These are phyloP conservation scores for Halictus ligatus DNA, from an alignment of 2,888 invertebrate genomes.

Conservation along the genomic window DNA sequence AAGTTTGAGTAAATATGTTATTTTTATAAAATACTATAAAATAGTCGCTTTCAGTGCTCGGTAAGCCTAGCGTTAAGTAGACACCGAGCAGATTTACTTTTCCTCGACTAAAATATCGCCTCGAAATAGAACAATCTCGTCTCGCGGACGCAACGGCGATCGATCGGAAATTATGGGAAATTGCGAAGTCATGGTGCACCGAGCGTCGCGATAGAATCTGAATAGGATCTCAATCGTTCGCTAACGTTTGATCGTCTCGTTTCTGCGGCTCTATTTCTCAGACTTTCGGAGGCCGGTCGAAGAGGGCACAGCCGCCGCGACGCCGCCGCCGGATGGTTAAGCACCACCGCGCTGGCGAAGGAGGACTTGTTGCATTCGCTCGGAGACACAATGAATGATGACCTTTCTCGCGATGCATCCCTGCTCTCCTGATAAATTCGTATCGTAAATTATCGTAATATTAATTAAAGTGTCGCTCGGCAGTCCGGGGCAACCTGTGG, in stretches of 20 bases:
- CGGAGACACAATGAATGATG: conserved; percentile 16
- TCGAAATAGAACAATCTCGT: conserved; percentile 13
- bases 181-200: conserved; percentile 29
- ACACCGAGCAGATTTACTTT: not conserved
- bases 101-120: not conserved
- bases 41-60: not conserved
- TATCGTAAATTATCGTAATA: conserved; percentile 22
- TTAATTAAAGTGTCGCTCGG: conserved; percentile 13
- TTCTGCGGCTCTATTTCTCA: not conserved
- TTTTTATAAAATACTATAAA: not conserved
- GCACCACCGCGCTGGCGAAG: not conserved
- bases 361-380: conserved; percentile 18
- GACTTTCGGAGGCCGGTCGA: not conserved
- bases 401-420: conserved; percentile 10
- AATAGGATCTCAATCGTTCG: conserved; percentile 8
- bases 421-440: conserved; percentile 13
- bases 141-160: not conserved
- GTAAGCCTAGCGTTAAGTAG: not conserved
- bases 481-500: not conserved
- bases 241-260: not conserved
- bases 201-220: conserved; percentile 24
- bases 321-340: not conserved
- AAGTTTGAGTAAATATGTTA: not conserved
- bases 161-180: conserved; percentile 39
- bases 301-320: not conserved